Evolutionary conservation across 92 coral and sea anemone genomes (phyloP), one percentile per base, ranked within the genome.

Genomic region (Palythoa grandis): DNA sequence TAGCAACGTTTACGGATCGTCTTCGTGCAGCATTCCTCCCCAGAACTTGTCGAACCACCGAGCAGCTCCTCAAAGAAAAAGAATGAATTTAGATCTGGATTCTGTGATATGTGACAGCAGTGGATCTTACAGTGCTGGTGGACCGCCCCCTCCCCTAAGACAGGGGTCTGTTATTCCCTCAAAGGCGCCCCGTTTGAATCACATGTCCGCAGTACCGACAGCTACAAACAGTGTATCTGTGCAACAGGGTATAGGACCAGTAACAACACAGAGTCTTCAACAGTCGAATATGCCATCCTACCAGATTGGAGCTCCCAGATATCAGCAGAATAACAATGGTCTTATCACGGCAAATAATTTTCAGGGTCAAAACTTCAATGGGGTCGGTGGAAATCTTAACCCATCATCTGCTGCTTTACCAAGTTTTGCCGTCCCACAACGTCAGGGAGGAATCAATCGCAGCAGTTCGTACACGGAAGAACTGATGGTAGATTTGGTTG

Each of bases 131-230:
- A n/a, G n/a, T 6, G 38, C 74, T 24, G 20, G 8, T 39, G 38
- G 22, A 20, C 70, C 83, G 3, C 14, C 85, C 22, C 60, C 53
- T 7, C 72, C 57, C 22, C 48, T 37, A 65, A 68, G 74, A 43
- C 74, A 80, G 58, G 14, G 57, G 24, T 22, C 85, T 12, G 50
- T 43, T 37, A 67, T 80, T 67, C 74, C 70, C 25, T 48, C 74
- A 6, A 80, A 80, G 43, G 74, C 66, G 40, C 75, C 85, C n/a
- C 72, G 85, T 23, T 66, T 80, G 74, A 80, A 80, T 29, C 85
- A 80, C 85, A 80, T 80, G 74, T 43, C 74, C 0, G 66, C 74
- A 43, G 63, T 80, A 66, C 75, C 85, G 13, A 80, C 85, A 4
- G 85, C 57, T 10, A 65, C 85, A 80, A 80, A 63, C 72, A 65